Base-by-base conservation (phyloP, 2,797 vertebrate genomes). In the Sylvia borin region DNA sequence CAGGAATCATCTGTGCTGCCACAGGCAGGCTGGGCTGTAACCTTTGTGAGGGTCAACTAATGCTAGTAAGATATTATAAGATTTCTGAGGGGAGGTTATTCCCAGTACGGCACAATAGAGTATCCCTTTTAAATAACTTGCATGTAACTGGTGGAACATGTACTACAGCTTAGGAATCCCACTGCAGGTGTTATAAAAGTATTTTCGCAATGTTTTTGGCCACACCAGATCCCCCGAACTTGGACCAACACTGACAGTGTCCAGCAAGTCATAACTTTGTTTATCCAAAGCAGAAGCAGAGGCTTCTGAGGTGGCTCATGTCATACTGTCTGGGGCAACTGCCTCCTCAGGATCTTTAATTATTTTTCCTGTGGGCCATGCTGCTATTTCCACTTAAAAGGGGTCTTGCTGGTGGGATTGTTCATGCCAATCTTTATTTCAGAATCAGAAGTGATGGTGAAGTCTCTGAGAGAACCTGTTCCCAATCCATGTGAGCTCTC, bases 101-200 rank as follows among this genome's bases (percentile, higher is more conserved):
- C 32, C 34, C 70, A 64, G 36, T 53, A 61, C 61, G 88, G 72
- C 45, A 11, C 0, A 0, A 12, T 16, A 34, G 53, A 79, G 2
- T 32, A 34, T 70, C 18, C 16, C 40, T 61, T 87, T 7, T 10
- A 55, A 85, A 43, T 43, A 10, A 18, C 38, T 67, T 67, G 27
- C 25, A 11, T 53, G 29, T 11, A 73, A 57, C 40, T 85, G 68
- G 29, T 79, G 40, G 48, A 48, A 62, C 11, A 10, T 12, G 27
- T 60, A 27, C 55, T 22, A 26, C 45, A 43, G 15, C 2, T 75
- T 32, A 26, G n/a, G 70, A 66, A 76, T 48, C 27, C 36, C 36
- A 32, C 0, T 58, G 34, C 8, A 53, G 16, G 4, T 65, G 14
- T 43, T 75, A 57, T 3, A 40, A 64, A 90, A 85, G 20, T 7